Base-by-base conservation (phyloP, 2,113 vertebrate genomes). In the Actenoides lindsayi region DNA sequence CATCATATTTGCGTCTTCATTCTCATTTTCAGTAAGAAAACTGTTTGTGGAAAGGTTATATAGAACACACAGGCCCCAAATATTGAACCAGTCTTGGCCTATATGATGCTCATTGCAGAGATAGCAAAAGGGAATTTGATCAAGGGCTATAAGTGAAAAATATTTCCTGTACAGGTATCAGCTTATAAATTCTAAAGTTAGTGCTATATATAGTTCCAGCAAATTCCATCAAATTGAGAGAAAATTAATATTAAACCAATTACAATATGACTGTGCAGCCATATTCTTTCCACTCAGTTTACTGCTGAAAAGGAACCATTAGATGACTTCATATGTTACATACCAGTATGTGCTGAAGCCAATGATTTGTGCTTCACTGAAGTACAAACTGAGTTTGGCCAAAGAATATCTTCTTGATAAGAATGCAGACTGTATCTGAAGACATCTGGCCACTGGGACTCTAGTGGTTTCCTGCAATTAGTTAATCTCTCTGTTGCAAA, bases 211-310 rank as follows among this genome's bases (percentile, higher is more conserved):
- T 93, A 16, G 46, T 79, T 85, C 41, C 31, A 78, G 51, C 7
- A 90, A 81, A 74, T 95, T 92, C 81, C 71, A 65, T 70, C 77
- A 96, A 96, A 89, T 44, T 33, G 37, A 91, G 24, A 83, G 20
- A 86, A 83, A 89, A 90, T 90, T 33, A 68, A 96, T 90, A 56
- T 46, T 69, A 89, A 78, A 82, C 16, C 17, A 65, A 46, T 64
- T 68, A 13, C 35, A 63, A 53, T 48, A 51, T 30, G 46, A 63
- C 14, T 59, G 13, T 48, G n/a, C 1, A 1, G 27, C n/a, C 41
- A 23, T 15, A 63, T 48, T 28, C 19, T 82, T 86, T 77, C 30
- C 48, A 44, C 28, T 57, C 15, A 50, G 44, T 86, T 82, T 78
- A 50, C 12, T 3, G 5, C 37, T 39, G 39, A 48, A 53, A 74